phyloP scores from a whole-genome alignment of 2,113 vertebrate species.

The Isurus oxyrinchus region DNA sequence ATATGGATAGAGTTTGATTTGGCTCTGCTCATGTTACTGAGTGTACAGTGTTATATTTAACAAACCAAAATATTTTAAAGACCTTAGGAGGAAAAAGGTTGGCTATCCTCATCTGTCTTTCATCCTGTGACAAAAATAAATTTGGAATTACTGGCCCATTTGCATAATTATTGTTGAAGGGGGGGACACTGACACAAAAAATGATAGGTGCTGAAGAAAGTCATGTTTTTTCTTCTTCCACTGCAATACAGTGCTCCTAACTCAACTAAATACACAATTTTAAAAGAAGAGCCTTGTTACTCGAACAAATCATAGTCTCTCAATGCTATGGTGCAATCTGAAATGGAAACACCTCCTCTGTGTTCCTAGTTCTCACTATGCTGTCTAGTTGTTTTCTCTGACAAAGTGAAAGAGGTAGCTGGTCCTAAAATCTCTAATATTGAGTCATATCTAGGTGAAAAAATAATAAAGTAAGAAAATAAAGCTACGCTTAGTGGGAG shows the following conservation, averaged over 20 bases:
- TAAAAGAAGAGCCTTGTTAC: background rate
- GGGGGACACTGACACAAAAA: background rate
- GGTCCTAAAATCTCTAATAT: background rate
- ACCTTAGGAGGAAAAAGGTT: background rate
- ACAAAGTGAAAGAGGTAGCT: background rate
- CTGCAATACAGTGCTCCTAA: background rate
- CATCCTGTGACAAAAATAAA: background rate
- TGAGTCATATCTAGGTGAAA: background rate
- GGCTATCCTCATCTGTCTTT: background rate
- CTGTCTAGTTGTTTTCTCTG: background rate
- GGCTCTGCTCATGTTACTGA: background rate
- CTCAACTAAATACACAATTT: background rate
- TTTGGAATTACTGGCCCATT: background rate
- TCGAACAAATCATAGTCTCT: background rate
- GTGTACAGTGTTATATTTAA: background rate
- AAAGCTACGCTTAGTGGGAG: background rate
- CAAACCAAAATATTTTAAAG: background rate
- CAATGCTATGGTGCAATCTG: background rate
- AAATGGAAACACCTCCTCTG: background rate
- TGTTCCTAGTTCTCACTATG: background rate
- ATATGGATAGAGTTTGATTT: background rate
- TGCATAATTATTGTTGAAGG: background rate
- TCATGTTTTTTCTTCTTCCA: background rate
- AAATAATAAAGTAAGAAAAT: background rate
- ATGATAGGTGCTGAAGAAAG: background rate